These are phyloP conservation scores for Phalera bucephala DNA, from an alignment of 2,888 invertebrate species.

Conservation along the genomic window DNA sequence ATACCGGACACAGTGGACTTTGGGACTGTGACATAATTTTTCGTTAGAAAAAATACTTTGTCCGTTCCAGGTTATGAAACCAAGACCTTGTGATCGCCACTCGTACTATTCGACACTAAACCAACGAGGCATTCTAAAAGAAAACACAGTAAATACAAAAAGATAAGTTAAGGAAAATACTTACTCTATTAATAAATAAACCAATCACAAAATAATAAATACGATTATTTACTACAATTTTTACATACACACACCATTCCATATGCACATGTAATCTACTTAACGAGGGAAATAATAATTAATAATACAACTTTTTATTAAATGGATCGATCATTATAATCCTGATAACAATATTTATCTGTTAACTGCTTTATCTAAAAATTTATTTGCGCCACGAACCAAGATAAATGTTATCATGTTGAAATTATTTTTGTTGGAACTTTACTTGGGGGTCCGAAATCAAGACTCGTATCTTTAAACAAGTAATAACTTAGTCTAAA, in stretches of 20 bases:
- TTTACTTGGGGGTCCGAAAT: not conserved
- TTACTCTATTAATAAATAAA: slow-evolving; percentile 7
- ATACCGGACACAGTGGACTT: too few species aligned
- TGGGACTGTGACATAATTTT: too few species aligned
- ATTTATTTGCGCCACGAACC: not conserved
- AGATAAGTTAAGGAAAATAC: too few species aligned
- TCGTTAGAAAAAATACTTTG: too few species aligned
- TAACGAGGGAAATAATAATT: slow-evolving; percentile 3
- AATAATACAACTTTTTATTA: slow-evolving; percentile 12
- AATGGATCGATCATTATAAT: slow-evolving; percentile 25
- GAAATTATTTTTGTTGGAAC: not conserved
- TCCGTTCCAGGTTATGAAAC: too few species aligned
- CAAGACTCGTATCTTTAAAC: too few species aligned
- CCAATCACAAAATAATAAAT: slow-evolving; percentile 2
- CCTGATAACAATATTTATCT: slow-evolving; percentile 12
- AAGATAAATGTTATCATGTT: not conserved
- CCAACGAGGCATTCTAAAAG: too few species aligned
- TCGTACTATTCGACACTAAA: too few species aligned
- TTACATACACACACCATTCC: slow-evolving; percentile 14
- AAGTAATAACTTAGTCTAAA: too few species aligned
- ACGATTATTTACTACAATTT: slow-evolving; percentile 4
- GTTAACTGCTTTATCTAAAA: not conserved
- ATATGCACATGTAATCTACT: slow-evolving; percentile 3
- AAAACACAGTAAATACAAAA: too few species aligned
- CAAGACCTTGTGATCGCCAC: too few species aligned